These are phyloP conservation scores for Malurus melanocephalus DNA, from an alignment of 2,113 vertebrate species.

Conservation along the genomic window DNA sequence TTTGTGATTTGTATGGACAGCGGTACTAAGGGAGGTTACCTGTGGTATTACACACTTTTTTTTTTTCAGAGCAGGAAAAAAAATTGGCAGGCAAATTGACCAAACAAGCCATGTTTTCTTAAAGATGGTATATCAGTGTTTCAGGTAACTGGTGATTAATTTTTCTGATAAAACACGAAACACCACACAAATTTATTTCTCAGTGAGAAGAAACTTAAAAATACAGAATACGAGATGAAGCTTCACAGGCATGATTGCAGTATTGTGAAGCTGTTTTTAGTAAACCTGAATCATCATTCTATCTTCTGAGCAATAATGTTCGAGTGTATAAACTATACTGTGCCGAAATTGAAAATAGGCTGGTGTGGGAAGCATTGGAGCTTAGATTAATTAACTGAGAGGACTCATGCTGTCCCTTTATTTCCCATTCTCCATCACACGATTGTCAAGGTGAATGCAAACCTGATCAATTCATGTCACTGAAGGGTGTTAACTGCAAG, in stretches of 20 bases:
- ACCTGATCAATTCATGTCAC: neutral
- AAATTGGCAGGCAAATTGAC: neutral
- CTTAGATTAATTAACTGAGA: slow-evolving; percentile 22
- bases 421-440: neutral
- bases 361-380: slow-evolving; percentile 23
- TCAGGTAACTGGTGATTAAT: slow-evolving; percentile 40
- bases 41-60: neutral
- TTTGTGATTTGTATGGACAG: neutral
- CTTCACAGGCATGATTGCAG: slow-evolving; percentile 38
- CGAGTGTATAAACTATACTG: slow-evolving; percentile 47
- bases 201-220: slow-evolving; percentile 53
- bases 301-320: slow-evolving; percentile 68
- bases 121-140: slow-evolving; percentile 24
- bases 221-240: slow-evolving; percentile 32
- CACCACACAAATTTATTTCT: slow-evolving; percentile 44
- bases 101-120: slow-evolving; percentile 26
- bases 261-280: slow-evolving; percentile 59
- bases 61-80: neutral
- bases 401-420: neutral
- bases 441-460: neutral
- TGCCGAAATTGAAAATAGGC: slow-evolving; percentile 54
- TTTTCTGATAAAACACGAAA: slow-evolving; percentile 32
- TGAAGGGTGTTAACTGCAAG: neutral
- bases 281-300: slow-evolving; percentile 56
- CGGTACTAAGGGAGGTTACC: neutral